These are phyloP conservation scores for Microtus richardsoni DNA, from an alignment of 2,113 vertebrate genomes.

Conservation along the genomic window DNA sequence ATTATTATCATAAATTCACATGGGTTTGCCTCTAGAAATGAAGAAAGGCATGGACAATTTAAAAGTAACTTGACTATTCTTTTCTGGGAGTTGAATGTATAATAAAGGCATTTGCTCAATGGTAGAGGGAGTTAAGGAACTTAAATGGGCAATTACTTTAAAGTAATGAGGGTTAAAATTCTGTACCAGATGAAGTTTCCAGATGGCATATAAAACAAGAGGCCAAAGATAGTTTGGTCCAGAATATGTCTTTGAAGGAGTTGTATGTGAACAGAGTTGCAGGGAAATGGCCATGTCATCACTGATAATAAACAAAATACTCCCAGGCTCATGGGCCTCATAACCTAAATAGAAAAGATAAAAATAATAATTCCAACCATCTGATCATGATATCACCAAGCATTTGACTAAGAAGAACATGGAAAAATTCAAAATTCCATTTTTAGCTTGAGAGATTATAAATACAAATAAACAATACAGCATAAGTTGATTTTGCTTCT, in stretches of 20 bases:
- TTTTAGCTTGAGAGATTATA: neutral
- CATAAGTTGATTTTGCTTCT: neutral
- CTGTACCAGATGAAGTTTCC: constrained; percentile 25
- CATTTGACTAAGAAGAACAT: neutral
- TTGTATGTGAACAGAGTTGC: neutral
- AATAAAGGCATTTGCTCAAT: neutral
- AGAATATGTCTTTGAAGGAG: constrained; percentile 21
- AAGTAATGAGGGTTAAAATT: constrained; percentile 42
- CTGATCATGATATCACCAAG: neutral
- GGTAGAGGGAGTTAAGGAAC: neutral
- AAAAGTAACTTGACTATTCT: neutral
- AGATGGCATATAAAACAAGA: constrained; percentile 53
- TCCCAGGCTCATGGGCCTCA: neutral
- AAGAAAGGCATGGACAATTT: neutral
- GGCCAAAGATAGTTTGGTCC: constrained; percentile 12
- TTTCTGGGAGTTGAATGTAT: neutral
- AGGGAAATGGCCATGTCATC: constrained; percentile 17
- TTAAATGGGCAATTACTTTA: constrained; percentile 6
- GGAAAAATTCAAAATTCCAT: constrained; percentile 39
- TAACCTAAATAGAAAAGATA: neutral
- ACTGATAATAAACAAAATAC: constrained; percentile 53
- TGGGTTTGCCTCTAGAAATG: neutral
- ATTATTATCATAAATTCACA: neutral
- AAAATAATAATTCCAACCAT: constrained; percentile 1
- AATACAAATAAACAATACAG: constrained; percentile 9